Base-by-base conservation (phyloP, 2,888 invertebrate species). In the Norana najaformis region DNA sequence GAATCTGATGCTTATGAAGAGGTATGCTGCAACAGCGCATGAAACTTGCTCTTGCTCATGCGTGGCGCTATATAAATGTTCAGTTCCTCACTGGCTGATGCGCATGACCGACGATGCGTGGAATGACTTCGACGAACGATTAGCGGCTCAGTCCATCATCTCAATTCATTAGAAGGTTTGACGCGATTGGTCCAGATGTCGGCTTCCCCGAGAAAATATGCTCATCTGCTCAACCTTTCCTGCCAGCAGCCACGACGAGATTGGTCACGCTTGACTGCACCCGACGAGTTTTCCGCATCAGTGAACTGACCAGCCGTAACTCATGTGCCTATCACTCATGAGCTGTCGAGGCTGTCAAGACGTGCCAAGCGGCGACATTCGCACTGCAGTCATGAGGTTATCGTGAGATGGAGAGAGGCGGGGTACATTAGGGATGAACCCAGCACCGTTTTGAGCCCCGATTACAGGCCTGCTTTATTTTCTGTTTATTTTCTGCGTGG, bases 91-190 rank as follows among this genome's bases (percentile, higher is more conserved):
- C 41, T 41, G 41, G 23, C 47, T n/a, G 8, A 69, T 11, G 11
- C 69, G n/a, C 69, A n/a, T 69, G 69, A 16, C n/a, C 69, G 8
- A 69, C 69, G 69, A 16, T 69, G 69, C 69, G 11, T 69, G 69
- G 8, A 69, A 69, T 8, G 30, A n/a, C 47, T 23, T 47, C 47
- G 23, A 47, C 47, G 47, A 47, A 23, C 69, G 30, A 69, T 69
- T 69, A 69, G 69, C 69, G 30, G 69, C 69, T 69, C n/a, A n/a
- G 30, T 69, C n/a, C 69, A 69, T 69, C 69, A 69, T 69, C 69
- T 69, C 69, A 69, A 69, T 69, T 69, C 69, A 69, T 69, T 69
- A 69, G 69, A 69, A n/a, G 69, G n/a, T 69, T 69, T 69, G 69
- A 69, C 69, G n/a, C 69, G n/a, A 69, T 69, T 69, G 69, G 69